Conservation (phyloP, 37 sponge, comb jelly and placozoan species). For the Haliclona indistincta region DNA sequence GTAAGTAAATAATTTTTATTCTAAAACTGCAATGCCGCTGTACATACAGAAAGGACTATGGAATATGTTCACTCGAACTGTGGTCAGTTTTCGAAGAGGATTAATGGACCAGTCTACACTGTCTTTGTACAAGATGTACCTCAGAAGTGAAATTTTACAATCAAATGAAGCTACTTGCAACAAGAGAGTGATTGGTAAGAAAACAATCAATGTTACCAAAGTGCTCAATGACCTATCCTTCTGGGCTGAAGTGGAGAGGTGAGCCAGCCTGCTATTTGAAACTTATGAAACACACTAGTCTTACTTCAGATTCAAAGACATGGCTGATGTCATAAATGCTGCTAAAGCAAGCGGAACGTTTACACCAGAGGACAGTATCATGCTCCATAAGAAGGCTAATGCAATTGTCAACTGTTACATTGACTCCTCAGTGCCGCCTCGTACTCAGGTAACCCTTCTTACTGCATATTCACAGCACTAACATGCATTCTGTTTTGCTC, state of each 20-base stretch:
- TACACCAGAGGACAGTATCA: slow-evolving; percentile 65
- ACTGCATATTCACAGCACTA: neutral
- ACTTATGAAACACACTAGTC: neutral
- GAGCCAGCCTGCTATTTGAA: slow-evolving; percentile 9
- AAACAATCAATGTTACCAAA: slow-evolving; percentile 58
- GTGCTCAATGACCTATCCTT: slow-evolving; percentile 83
- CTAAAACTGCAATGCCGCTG: neutral
- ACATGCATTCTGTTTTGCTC: neutral
- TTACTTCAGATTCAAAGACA: slow-evolving; percentile 53
- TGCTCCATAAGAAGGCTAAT: slow-evolving; percentile 83
- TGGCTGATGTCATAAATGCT: slow-evolving; percentile 51
- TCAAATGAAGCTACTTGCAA: neutral
- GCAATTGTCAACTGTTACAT: slow-evolving; percentile 90
- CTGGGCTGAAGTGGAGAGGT: slow-evolving; percentile 90
- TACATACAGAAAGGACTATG: slow-evolving; percentile 51
- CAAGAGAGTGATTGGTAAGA: slow-evolving; percentile 41
- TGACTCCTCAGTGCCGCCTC: slow-evolving; percentile 77
- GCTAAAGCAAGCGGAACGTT: slow-evolving; percentile 31
- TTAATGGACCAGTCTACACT: slow-evolving; percentile 26
- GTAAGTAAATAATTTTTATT: neutral
- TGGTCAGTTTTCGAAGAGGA: slow-evolving; percentile 62
- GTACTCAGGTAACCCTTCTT: slow-evolving; percentile 51
- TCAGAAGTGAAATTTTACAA: slow-evolving; percentile 39
- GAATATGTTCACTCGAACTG: slow-evolving; percentile 49
- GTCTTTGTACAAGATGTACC: slow-evolving; percentile 37